Evolutionary conservation across 1,140 invertebrate species (phyloP).

Genomic region (Meloidogyne floridensis): DNA sequence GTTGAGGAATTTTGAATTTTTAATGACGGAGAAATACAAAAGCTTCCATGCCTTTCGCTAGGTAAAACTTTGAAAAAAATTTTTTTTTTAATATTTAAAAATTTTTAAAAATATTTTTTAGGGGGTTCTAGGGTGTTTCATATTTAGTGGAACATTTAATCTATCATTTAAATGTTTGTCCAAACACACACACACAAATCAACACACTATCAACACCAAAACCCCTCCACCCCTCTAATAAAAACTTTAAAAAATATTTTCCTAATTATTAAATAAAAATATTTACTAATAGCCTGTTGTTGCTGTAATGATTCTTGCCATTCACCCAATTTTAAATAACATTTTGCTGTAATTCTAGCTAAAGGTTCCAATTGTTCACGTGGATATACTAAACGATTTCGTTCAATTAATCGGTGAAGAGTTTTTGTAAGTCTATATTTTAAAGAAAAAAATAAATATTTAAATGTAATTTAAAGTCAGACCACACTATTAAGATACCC

Average conservation of each 20-base stretch:
- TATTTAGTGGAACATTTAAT: too few species aligned
- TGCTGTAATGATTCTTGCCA: constrained; percentile 70
- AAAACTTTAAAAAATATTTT: too few species aligned
- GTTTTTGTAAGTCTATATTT: constrained; percentile 14
- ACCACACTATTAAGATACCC: too few species aligned
- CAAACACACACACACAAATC: too few species aligned
- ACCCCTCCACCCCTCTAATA: too few species aligned
- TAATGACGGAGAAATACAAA: constrained; percentile 5
- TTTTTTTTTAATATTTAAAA: neutral
- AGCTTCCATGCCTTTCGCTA: constrained; percentile 18
- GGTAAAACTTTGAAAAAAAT: neutral
- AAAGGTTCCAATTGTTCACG: constrained; percentile 46
- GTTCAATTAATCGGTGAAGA: constrained; percentile 50
- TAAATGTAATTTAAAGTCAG: too few species aligned
- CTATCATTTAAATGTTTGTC: too few species aligned
- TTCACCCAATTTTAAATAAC: constrained; percentile 84
- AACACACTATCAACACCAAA: too few species aligned
- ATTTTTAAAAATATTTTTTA: neutral
- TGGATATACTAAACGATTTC: constrained; percentile 7
- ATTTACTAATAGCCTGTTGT: constrained; percentile 26
- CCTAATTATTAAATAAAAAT: too few species aligned
- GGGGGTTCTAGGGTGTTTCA: too few species aligned
- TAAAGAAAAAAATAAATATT: too few species aligned
- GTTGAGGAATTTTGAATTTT: neutral
- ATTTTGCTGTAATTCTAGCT: constrained; percentile 67